A percentile compares a stretch with the other conserved stretches of the same genome.
Evolutionary conservation across 2,797 vertebrate genomes (phyloP).

Genomic region (Myotis myotis): DNA sequence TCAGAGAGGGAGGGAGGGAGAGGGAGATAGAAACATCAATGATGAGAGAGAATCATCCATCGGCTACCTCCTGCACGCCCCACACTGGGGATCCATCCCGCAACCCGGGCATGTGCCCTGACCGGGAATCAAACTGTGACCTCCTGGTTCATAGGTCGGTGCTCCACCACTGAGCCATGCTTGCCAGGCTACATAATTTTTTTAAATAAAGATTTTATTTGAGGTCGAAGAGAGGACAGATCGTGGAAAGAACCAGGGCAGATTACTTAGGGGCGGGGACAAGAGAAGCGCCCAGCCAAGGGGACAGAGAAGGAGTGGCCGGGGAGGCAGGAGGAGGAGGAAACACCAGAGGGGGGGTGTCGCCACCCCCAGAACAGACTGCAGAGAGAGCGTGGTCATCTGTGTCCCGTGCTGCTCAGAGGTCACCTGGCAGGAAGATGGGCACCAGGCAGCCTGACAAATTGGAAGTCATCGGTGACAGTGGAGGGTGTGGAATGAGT

Average conservation of each 20-base stretch:
- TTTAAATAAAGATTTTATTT: not conserved
- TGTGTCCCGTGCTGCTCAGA: not conserved
- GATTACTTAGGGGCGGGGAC: not conserved
- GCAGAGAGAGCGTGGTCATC: not conserved
- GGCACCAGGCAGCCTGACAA: not conserved
- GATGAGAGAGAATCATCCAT: too few relatives aligned
- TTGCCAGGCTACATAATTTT: too few relatives aligned
- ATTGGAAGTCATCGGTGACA: not conserved
- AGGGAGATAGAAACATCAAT: too few relatives aligned
- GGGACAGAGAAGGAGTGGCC: not conserved
- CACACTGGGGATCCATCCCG: too few relatives aligned
- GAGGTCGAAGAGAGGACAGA: not conserved
- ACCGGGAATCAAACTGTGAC: too few relatives aligned
- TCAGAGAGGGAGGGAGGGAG: too few relatives aligned
- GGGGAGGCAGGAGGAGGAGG: not conserved
- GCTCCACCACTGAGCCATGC: too few relatives aligned
- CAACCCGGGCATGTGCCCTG: too few relatives aligned
- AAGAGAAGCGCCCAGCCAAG: not conserved
- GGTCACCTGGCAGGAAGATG: not conserved
- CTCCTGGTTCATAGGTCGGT: too few relatives aligned
- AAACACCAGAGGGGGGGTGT: not conserved
- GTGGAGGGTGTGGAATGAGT: not conserved
- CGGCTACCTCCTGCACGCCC: too few relatives aligned
- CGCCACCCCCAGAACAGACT: accelerated
- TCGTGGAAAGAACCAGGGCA: not conserved